phyloP scores from a whole-genome alignment of 2,888 invertebrate species.

The Agrochola lota region DNA sequence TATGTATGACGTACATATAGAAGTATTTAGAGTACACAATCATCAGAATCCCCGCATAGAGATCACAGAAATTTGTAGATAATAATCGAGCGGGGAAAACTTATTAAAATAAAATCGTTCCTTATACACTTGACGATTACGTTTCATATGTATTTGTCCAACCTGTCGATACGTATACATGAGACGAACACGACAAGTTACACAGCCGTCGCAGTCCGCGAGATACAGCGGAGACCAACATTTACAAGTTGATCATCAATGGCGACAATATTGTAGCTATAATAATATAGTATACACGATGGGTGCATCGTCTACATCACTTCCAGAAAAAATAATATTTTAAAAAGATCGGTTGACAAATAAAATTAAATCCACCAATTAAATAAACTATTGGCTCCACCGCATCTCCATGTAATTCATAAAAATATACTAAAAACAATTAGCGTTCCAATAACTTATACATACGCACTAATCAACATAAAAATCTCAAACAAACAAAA shows the following conservation, averaged over 20 bases:
- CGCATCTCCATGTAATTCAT: conserved; percentile 47
- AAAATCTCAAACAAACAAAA: conserved; percentile 70
- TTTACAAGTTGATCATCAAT: conserved; percentile 18
- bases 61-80: conserved; percentile 61
- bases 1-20: conserved; percentile 37
- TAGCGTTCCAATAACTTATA: conserved; percentile 63
- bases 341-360: conserved; percentile 18
- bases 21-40: conserved; percentile 43
- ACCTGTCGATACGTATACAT: conserved; percentile 34
- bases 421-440: conserved; percentile 52
- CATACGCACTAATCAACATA: conserved; percentile 68
- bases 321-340: conserved; percentile 5
- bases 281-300: conserved; percentile 24
- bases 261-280: conserved; percentile 13
- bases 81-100: conserved; percentile 56
- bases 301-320: conserved; percentile 6
- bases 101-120: conserved; percentile 43
- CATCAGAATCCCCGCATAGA: conserved; percentile 50
- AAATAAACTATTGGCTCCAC: conserved; percentile 46
- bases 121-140: conserved; percentile 37
- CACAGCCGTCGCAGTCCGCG: conserved; percentile 62
- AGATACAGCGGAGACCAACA: conserved; percentile 47
- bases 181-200: conserved; percentile 53
- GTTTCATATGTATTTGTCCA: conserved; percentile 48
- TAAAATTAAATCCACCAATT: conserved; percentile 30